Base-by-base conservation (phyloP, 1,140 invertebrate genomes). In the Drosophila novamexicana region DNA sequence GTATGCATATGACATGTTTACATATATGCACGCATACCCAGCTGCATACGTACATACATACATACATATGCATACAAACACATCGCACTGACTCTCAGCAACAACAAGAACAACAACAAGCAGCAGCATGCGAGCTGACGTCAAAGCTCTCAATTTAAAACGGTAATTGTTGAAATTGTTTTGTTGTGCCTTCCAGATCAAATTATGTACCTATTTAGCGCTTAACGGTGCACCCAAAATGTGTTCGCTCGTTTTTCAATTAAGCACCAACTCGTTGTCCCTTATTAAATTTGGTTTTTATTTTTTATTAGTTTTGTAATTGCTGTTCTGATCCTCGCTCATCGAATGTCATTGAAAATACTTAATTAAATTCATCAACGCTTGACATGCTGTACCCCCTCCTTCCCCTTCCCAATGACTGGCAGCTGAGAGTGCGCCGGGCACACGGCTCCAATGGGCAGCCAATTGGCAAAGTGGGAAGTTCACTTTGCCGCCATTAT, bases 341-440 rank as follows among this genome's bases (percentile, higher is more conserved):
- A 77, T 86, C 79, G 83, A 69, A 71, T 82, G 79, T 77, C 83
- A 83, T 88, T 86, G 83, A 78, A 88, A 89, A 81, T 89, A 88
- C 84, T 89, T 89, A 88, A 88, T 88, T 88, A 88, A 89, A 88
- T 89, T 88, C 80, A 88, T 89, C 80, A 89, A 81, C 80, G 85
- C 84, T 83, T 89, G 83, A 88, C 83, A 88, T 83, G 80, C 75
- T 61, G 57, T 71, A 75, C 61, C 66, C 62, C 9, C 16, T 29
- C 37, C 18, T 18, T 18, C 2, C n/a, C 5, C 12, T 59, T 5
- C 9, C 6, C n/a, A 39, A 56, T 39, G 57, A 34, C 45, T 12
- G 34, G n/a, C 22, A 52, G 10, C 22, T 52, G 8, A 39, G 1
- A 49, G 18, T 1, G 29, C 32, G 8, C 1, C 1, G 9, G 39